Evolutionary conservation across 2,888 invertebrate genomes (phyloP), one percentile per base, ranked within the genome.

Genomic region (Cremastinae sp.): DNA sequence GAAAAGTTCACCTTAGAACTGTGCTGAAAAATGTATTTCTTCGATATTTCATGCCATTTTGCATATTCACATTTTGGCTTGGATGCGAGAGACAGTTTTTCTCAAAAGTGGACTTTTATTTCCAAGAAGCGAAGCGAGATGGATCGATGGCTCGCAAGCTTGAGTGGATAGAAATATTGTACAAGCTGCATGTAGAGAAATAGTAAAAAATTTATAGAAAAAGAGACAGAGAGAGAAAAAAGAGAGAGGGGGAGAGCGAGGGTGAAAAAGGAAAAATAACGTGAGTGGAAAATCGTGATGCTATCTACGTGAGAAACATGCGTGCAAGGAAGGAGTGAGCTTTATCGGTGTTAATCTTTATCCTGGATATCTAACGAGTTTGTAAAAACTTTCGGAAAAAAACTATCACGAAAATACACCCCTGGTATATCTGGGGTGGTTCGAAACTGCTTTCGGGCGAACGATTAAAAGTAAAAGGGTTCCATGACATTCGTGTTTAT

Each of bases 261-360:
- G 10, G 35, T n/a, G 20, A 14, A 70, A 41, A 16, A 68, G 9
- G 28, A 2, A 5, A 28, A 5, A 28, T 28, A 28, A 28, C 28
- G 28, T 5, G 28, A 28, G 28, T 28, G 51, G 59, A 59, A 59
- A 53, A 28, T 43, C 10, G 10, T 14, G 53, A 45, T n/a, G 43
- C 61, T 53, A 53, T 35, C 53, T 16, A 7, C 28, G 28, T 5
- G 28, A 28, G 28, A 43, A 35, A 51, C 2, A 14, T 2, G 47
- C 45, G 28, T 1, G 41, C 37, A n/a, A 20, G 43, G 35, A 35
- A 18, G 14, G 37, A 16, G 51, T 59, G 39, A 43, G 43, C 18
- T 58, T 28, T 39, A 51, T 59, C 69, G 69, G 12, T 37, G 45
- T 62, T 47, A 55, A 71, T 56, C 45, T 71, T 51, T 22, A 12